These are phyloP conservation scores for Andrena flavipes DNA, from an alignment of 2,888 invertebrate species.

Conservation along the genomic window DNA sequence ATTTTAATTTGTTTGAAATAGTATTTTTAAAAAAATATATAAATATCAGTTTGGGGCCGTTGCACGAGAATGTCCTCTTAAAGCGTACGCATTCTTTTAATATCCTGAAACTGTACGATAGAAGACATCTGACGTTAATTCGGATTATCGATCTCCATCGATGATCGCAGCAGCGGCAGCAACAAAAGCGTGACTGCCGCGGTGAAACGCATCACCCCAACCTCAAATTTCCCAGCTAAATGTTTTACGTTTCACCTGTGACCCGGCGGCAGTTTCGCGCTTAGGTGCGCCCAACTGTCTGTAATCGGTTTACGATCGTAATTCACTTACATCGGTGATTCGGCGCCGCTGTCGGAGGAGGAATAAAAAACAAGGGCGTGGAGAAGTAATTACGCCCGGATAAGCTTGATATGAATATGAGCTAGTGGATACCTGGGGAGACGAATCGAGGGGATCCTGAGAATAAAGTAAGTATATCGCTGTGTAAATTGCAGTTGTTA, in stretches of 20 bases:
- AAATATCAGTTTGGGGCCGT: too few species aligned
- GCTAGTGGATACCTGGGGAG: background rate
- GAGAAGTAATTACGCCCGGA: conserved; percentile 16
- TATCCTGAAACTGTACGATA: conserved; percentile 1
- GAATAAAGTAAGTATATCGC: background rate
- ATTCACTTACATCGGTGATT: conserved; percentile 53
- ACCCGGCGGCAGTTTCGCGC: conserved; percentile 27
- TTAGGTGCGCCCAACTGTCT: conserved; percentile 25
- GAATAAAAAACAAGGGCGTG: conserved; percentile 1
- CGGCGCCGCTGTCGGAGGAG: background rate
- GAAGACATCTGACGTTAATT: conserved; percentile 33
- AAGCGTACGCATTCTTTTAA: too few species aligned
- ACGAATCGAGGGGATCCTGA: background rate
- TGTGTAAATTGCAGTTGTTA: background rate
- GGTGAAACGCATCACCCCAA: conserved; percentile 25
- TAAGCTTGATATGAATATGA: conserved; percentile 44
- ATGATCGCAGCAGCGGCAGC: background rate
- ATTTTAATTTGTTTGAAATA: too few species aligned
- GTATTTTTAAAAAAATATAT: too few species aligned
- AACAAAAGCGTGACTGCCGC: conserved; percentile 48
- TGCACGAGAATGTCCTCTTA: too few species aligned
- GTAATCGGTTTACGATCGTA: conserved; percentile 49
- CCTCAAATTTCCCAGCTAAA: conserved; percentile 39
- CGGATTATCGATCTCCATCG: conserved; percentile 44
- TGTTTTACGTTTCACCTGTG: conserved; percentile 35